Percentiles rank a stretch among this genome's conserved stretches.
Conservation (phyloP, 2,113 vertebrate species). For the Salminus brasiliensis region DNA sequence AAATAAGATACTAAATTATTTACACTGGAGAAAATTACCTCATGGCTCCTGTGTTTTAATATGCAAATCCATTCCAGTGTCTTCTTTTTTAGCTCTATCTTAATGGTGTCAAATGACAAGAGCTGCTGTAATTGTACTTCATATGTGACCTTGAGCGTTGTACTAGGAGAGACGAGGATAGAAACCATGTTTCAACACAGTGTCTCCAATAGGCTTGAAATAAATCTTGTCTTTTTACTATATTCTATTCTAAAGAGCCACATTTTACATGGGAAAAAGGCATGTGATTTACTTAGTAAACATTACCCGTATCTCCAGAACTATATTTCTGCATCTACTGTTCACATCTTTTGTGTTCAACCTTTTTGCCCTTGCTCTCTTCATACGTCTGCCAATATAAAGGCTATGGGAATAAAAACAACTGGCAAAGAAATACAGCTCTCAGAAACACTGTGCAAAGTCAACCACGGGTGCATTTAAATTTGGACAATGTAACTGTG, state of each 20-base stretch:
- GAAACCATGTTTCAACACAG: slow-evolving; percentile 23
- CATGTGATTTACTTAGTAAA: background rate
- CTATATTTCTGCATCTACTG: background rate
- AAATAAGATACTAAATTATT: background rate
- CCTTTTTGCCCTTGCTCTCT: background rate
- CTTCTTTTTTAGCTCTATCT: slow-evolving; percentile 14
- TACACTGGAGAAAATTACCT: background rate
- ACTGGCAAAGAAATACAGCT: background rate
- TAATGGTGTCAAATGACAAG: slow-evolving; percentile 37
- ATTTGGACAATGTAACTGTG: background rate
- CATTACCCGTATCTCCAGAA: background rate
- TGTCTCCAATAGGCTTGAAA: background rate
- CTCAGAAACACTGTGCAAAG: background rate
- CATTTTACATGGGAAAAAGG: background rate
- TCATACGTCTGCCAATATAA: background rate
- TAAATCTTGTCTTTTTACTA: background rate
- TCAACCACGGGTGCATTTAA: background rate
- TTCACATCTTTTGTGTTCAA: background rate
- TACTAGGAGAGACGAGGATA: slow-evolving; percentile 33
- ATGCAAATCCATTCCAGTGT: background rate
- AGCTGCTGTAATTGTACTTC: slow-evolving; percentile 33
- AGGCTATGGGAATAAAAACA: background rate
- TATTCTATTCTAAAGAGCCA: background rate
- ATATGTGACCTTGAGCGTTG: slow-evolving; percentile 35
- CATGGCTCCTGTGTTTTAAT: background rate